Conservation (phyloP, 2,888 invertebrate species). For the Drosophila melanocephala region DNA sequence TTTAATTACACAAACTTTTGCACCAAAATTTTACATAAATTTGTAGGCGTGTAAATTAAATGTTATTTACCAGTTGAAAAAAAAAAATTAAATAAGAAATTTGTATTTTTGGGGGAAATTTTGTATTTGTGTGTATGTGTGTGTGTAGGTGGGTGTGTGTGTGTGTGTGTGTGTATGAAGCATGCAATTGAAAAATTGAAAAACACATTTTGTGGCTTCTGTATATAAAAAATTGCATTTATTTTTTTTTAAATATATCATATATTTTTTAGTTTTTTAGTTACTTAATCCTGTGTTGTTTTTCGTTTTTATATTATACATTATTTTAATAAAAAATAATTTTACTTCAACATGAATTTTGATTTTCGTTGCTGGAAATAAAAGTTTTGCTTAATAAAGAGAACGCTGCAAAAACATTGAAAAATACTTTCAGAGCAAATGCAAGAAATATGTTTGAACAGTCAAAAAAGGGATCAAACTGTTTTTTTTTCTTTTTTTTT, state of each 20-base stretch:
- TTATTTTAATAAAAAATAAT: conserved; percentile 36
- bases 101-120: not conserved
- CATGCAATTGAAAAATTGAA: conserved; percentile 65
- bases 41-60: conserved; percentile 49
- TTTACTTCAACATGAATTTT: conserved; percentile 56
- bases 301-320: conserved; percentile 33
- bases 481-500: conserved; percentile 58
- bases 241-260: conserved; percentile 43
- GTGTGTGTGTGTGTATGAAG: conserved; percentile 28
- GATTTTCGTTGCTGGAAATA: conserved; percentile 62
- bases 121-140: conserved; percentile 4
- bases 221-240: conserved; percentile 74
- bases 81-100: conserved; percentile 23
- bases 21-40: conserved; percentile 60
- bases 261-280: conserved; percentile 46
- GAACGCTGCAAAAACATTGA: conserved; percentile 18
- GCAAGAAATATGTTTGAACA: conserved; percentile 36
- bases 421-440: conserved; percentile 52
- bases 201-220: conserved; percentile 71
- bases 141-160: not conserved
- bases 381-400: conserved; percentile 19
- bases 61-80: conserved; percentile 72
- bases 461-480: not conserved
- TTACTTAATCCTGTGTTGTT: conserved; percentile 36
- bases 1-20: conserved; percentile 54